Percentiles rank a stretch among this genome's conserved stretches.
Evolutionary conservation across 2,113 vertebrate species (phyloP).

Genomic region (Cnemophilus loriae): DNA sequence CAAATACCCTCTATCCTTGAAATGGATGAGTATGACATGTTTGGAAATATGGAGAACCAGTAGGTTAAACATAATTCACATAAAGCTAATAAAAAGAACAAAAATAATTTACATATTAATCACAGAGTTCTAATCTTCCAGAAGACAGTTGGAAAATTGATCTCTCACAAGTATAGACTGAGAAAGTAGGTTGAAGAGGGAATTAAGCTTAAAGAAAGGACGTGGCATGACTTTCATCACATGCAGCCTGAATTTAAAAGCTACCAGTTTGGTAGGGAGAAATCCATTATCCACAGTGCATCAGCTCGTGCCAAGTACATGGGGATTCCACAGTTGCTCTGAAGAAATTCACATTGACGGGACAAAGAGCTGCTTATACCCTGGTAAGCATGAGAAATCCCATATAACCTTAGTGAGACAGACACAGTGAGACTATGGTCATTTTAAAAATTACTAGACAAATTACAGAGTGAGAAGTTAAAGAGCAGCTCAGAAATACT

Average conservation of each 20-base stretch:
- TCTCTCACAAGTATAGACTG: not conserved
- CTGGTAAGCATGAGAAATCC: not conserved
- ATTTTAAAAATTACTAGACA: not conserved
- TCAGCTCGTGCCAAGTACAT: not conserved
- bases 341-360: not conserved
- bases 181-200: not conserved
- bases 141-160: conserved; percentile 23
- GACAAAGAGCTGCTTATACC: not conserved
- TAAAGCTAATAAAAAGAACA: conserved; percentile 22
- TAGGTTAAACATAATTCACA: conserved; percentile 46
- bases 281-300: conserved; percentile 25
- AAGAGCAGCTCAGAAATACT: not conserved
- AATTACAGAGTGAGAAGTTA: not conserved
- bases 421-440: not conserved
- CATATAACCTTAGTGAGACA: not conserved
- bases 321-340: not conserved
- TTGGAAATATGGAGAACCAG: conserved; percentile 8
- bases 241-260: not conserved
- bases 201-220: conserved; percentile 1
- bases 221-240: not conserved
- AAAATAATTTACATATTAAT: conserved; percentile 58
- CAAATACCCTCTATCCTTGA: not conserved
- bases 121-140: conserved; percentile 7
- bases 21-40: not conserved
- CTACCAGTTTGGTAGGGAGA: not conserved